phyloP scores from a whole-genome alignment of 2,888 invertebrate species.

The Pammene aurita region DNA sequence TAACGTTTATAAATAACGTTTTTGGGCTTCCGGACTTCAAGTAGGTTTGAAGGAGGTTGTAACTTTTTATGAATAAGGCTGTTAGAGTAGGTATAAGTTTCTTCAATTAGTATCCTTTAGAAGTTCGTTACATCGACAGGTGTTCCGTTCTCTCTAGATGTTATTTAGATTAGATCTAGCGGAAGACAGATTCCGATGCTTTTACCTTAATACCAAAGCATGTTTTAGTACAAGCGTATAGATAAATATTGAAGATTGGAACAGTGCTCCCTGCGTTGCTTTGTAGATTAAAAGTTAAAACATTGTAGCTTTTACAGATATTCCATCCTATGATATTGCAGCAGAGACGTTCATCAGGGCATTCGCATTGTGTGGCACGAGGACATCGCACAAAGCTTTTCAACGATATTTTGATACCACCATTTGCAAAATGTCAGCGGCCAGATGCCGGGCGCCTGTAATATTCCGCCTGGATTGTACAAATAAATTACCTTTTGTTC shows the following conservation, averaged over 20 bases:
- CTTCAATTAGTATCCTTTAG: constrained; percentile 12
- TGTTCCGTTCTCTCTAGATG: constrained; percentile 14
- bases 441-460: constrained; percentile 39
- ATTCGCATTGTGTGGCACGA: constrained; percentile 37
- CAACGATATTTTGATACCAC: constrained; percentile 42
- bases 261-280: constrained; percentile 18
- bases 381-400: constrained; percentile 41
- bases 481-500: constrained; percentile 42
- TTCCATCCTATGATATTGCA: constrained; percentile 28
- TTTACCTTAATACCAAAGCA: constrained; percentile 21
- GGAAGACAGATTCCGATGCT: background rate
- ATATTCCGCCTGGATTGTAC: constrained; percentile 38
- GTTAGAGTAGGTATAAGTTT: too few relatives aligned
- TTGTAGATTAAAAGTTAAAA: constrained; percentile 35
- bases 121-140: constrained; percentile 10
- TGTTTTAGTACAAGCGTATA: background rate
- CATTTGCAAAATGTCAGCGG: constrained; percentile 43
- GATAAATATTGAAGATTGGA: constrained; percentile 27
- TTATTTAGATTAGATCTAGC: constrained; percentile 18
- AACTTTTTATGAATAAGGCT: too few relatives aligned
- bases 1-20: too few relatives aligned
- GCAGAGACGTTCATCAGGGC: constrained; percentile 26
- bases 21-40: too few relatives aligned
- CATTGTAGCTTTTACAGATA: constrained; percentile 36
- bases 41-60: too few relatives aligned